These are phyloP conservation scores for Diabrotica balteata DNA, from an alignment of 2,888 invertebrate species.

Conservation along the genomic window DNA sequence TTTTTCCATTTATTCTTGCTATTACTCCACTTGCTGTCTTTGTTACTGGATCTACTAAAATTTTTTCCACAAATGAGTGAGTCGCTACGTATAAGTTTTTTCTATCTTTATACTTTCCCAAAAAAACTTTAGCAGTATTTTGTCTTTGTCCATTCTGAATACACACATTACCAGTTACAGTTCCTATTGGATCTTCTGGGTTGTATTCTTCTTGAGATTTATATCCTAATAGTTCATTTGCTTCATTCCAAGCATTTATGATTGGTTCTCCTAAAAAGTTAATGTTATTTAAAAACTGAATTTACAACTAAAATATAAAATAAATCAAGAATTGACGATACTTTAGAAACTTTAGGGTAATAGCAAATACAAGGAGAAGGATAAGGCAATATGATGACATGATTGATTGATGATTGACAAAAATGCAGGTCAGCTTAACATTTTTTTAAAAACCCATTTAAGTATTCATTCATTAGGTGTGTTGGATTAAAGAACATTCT, in stretches of 20 bases:
- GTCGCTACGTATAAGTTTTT: constrained; percentile 69
- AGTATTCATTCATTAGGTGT: too few relatives aligned
- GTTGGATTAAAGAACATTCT: too few relatives aligned
- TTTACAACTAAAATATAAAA: too few relatives aligned
- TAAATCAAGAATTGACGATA: too few relatives aligned
- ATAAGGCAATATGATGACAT: too few relatives aligned
- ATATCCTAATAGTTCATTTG: constrained; percentile 61
- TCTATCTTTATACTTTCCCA: constrained; percentile 63
- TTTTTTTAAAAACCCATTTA: too few relatives aligned
- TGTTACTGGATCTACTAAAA: constrained; percentile 61
- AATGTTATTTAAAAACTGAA: neutral
- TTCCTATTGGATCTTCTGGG: constrained; percentile 49
- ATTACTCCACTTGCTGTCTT: constrained; percentile 61
- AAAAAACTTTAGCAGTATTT: constrained; percentile 75
- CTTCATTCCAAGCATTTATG: constrained; percentile 50
- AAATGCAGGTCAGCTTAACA: too few relatives aligned
- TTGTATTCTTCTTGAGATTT: constrained; percentile 42
- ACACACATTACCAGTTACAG: constrained; percentile 42
- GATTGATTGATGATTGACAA: too few relatives aligned
- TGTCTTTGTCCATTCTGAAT: constrained; percentile 58
- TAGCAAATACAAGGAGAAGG: too few relatives aligned
- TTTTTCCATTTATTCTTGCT: constrained; percentile 53
- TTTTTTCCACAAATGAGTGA: constrained; percentile 64
- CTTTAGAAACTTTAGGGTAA: too few relatives aligned
- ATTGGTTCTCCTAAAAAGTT: constrained; percentile 43